A percentile compares a stretch with the other conserved stretches of the same genome.
These are phyloP conservation scores for Megaleporinus macrocephalus DNA, from an alignment of 2,113 vertebrate genomes.

Conservation along the genomic window DNA sequence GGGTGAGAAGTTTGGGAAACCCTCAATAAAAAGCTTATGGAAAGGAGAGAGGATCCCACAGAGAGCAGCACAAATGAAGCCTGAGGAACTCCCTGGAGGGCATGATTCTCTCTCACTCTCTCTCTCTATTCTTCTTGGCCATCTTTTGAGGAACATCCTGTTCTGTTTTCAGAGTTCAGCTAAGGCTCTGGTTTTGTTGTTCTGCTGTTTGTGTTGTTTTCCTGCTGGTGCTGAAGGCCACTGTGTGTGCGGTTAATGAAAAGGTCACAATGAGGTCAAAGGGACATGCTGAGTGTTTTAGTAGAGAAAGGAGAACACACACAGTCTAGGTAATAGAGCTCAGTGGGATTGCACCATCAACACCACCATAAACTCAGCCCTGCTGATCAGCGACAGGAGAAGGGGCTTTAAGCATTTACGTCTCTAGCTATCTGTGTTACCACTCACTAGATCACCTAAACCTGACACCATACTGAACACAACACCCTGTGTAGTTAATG, in stretches of 20 bases:
- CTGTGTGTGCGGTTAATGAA: background rate
- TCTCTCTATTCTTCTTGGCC: background rate
- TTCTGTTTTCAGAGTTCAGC: conserved; percentile 2
- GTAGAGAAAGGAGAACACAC: conserved; percentile 5
- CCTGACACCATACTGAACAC: too few species aligned
- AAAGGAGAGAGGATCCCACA: conserved; percentile 34
- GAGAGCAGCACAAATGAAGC: conserved; percentile 46
- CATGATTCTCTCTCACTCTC: background rate
- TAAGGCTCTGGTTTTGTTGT: conserved; percentile 9
- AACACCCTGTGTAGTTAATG: too few species aligned
- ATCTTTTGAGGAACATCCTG: background rate
- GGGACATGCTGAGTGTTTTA: conserved; percentile 14
- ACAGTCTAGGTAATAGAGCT: conserved; percentile 40
- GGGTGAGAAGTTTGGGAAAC: conserved; percentile 36
- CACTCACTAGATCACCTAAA: too few species aligned
- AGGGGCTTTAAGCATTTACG: background rate
- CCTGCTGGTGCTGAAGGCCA: background rate
- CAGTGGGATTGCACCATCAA: conserved; percentile 35
- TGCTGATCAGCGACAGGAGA: background rate
- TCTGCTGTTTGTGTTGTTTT: conserved; percentile 14
- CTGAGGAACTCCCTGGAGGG: conserved; percentile 43
- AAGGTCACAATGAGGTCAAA: conserved; percentile 28
- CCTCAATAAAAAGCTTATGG: conserved; percentile 56
- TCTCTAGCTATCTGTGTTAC: background rate
- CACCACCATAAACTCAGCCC: background rate